Evolutionary conservation across 2,888 invertebrate species (phyloP), one percentile per base, ranked within the genome.

Genomic region (Parochlus steinenii): DNA sequence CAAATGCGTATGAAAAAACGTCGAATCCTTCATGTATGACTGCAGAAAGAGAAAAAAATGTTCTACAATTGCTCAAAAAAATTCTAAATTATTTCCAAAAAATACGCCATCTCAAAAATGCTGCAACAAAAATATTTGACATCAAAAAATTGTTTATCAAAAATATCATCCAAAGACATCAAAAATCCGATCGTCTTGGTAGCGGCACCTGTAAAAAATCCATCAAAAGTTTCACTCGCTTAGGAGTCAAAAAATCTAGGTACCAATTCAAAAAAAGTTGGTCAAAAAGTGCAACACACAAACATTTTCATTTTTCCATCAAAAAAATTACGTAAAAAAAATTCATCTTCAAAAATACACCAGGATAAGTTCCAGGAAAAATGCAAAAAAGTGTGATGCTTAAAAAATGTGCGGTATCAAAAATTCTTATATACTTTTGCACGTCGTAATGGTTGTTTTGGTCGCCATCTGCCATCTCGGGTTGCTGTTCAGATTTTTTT

Each of bases 191-290:
- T 24, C 17, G 24, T 30, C 27, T 37, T 6, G 6, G 26, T 14
- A n/a, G n/a, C n/a, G n/a, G 26, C 10, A 12, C 26, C 10, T 26
- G 12, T 26, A 14, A 26, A 26, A 26, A 26, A 26, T 27, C n/a
- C 19, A 29, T 39, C 17, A 30, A 24, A 30, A 30, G 28, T 32
- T 40, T 32, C 38, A 42, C 39, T 39, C 27, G 36, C 35, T 38
- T 38, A 40, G 38, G 36, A 30, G 32, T 36, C 29, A 35, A 27
- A 33, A 37, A 39, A 33, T 30, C 18, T 31, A 29, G 32, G 28
- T 25, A 22, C 11, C 25, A 29, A 27, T 32, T 39, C 30, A 30
- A 27, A 39, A 39, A 33, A 32, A 19, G 11, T 26, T 29, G 7
- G 10, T 33, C n/a, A 33, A 26, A 26, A 35, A 29, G 16, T 6